A percentile compares a stretch with the other conserved stretches of the same genome.
phyloP scores from a whole-genome alignment of 2,888 invertebrate genomes.

The Agrotis segetum region DNA sequence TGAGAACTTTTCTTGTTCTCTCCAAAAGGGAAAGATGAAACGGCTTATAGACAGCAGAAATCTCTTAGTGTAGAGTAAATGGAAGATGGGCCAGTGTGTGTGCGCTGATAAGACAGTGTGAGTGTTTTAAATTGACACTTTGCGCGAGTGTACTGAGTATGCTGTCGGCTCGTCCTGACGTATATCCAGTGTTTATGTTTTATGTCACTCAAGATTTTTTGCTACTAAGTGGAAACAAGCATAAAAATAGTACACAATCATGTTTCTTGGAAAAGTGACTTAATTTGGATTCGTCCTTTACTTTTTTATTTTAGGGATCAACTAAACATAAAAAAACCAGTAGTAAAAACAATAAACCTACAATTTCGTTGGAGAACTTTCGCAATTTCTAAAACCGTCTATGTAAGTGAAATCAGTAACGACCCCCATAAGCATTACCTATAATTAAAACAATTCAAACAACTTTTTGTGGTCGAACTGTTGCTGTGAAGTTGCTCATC shows the following conservation, averaged over 20 bases:
- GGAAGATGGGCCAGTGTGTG: constrained; percentile 42
- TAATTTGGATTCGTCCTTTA: not conserved
- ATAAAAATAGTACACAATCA: not conserved
- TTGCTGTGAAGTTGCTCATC: constrained; percentile 48
- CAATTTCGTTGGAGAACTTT: constrained; percentile 35
- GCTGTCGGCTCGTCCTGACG: constrained; percentile 8
- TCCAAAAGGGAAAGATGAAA: constrained; percentile 66
- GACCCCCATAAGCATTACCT: constrained; percentile 38
- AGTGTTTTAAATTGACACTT: constrained; percentile 55
- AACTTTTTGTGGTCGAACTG: constrained; percentile 54
- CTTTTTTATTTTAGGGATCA: not conserved
- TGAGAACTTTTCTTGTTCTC: constrained; percentile 65
- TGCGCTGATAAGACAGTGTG: constrained; percentile 8
- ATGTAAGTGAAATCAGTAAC: constrained; percentile 56
- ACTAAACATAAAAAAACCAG: constrained; percentile 15
- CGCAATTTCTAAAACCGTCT: constrained; percentile 33
- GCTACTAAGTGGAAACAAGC: not conserved
- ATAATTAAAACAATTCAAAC: constrained; percentile 47
- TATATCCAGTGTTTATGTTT: constrained; percentile 24
- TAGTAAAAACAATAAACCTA: constrained; percentile 45
- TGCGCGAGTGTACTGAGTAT: constrained; percentile 21
- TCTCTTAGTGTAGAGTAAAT: constrained; percentile 65
- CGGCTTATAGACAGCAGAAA: constrained; percentile 63
- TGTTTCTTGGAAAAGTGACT: not conserved
- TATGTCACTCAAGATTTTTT: constrained; percentile 25